Evolutionary conservation across 2,888 invertebrate species (phyloP).

Genomic region (Atrina japonica): DNA sequence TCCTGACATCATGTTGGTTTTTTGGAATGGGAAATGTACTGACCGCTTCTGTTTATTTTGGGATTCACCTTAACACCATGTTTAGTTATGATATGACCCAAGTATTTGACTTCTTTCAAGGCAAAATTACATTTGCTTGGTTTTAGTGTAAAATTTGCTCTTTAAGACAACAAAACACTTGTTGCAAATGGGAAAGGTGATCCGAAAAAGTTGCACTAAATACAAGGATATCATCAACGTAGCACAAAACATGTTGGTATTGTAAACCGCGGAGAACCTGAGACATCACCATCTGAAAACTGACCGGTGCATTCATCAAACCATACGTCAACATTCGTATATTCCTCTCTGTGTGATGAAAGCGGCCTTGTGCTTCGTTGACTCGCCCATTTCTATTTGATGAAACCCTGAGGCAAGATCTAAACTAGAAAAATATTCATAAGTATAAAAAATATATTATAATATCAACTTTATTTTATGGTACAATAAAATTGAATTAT

Average conservation of each 20-base stretch:
- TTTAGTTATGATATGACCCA: conserved; percentile 49
- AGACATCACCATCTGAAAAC: conserved; percentile 48
- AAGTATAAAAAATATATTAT: no score
- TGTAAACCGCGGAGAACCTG: conserved; percentile 6
- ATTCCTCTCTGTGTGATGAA: conserved; percentile 42
- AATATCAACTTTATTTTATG: no score
- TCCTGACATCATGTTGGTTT: conserved; percentile 40
- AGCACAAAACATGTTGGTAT: conserved; percentile 28
- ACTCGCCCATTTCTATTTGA: conserved; percentile 1
- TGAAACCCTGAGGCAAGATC: conserved; percentile 10
- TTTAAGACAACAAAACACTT: conserved; percentile 45
- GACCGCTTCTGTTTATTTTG: conserved; percentile 41
- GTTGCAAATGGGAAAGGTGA: conserved; percentile 30
- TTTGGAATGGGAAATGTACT: conserved; percentile 43
- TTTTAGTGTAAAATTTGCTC: conserved; percentile 48
- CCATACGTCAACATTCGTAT: conserved; percentile 46
- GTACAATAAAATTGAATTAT: no score
- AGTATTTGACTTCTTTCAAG: conserved; percentile 36
- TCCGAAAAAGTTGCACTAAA: conserved; percentile 17
- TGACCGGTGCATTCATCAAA: conserved; percentile 30
- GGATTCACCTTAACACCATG: conserved; percentile 45
- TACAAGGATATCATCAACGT: conserved; percentile 52
- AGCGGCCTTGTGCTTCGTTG: conserved; percentile 11
- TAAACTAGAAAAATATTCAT: conserved; percentile 11
- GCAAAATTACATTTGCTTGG: conserved; percentile 51